phyloP scores from a whole-genome alignment of 1,140 invertebrate genomes.

The Sycobia sp. region DNA sequence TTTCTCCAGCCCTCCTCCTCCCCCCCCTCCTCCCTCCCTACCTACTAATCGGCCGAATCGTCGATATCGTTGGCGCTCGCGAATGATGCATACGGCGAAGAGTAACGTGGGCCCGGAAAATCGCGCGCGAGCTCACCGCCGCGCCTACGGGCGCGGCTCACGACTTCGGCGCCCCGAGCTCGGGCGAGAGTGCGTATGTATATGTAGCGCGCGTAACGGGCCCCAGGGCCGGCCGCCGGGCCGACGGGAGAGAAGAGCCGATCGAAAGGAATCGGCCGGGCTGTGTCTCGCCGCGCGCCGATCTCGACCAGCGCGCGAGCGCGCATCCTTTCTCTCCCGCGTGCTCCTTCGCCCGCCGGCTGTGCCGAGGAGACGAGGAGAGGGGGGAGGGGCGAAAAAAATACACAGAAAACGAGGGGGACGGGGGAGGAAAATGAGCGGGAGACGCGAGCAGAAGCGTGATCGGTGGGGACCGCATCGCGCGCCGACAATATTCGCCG shows the following conservation, averaged over 20 bases:
- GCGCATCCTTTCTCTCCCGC: too few species aligned
- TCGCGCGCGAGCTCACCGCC: background rate
- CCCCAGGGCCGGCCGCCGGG: too few species aligned
- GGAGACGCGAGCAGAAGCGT: background rate
- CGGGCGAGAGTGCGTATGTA: background rate
- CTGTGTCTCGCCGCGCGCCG: background rate
- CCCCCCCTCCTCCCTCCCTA: too few species aligned
- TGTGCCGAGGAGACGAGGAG: background rate
- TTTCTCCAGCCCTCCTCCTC: background rate
- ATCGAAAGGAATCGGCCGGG: conserved; percentile 12
- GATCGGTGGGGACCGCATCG: background rate
- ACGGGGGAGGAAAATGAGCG: background rate
- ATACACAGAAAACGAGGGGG: too few species aligned
- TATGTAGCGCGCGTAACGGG: too few species aligned
- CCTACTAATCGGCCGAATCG: too few species aligned
- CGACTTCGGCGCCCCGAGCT: background rate
- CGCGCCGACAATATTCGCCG: conserved; percentile 7
- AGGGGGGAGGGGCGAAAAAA: background rate
- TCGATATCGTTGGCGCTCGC: too few species aligned
- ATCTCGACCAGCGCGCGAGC: conserved; percentile 2
- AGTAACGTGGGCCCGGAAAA: background rate
- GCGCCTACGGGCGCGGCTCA: too few species aligned
- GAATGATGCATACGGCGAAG: too few species aligned
- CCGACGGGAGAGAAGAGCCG: too few species aligned
- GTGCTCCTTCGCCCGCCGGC: background rate